phyloP scores from a whole-genome alignment of 2,888 invertebrate genomes.

The Cosmia trapezina region DNA sequence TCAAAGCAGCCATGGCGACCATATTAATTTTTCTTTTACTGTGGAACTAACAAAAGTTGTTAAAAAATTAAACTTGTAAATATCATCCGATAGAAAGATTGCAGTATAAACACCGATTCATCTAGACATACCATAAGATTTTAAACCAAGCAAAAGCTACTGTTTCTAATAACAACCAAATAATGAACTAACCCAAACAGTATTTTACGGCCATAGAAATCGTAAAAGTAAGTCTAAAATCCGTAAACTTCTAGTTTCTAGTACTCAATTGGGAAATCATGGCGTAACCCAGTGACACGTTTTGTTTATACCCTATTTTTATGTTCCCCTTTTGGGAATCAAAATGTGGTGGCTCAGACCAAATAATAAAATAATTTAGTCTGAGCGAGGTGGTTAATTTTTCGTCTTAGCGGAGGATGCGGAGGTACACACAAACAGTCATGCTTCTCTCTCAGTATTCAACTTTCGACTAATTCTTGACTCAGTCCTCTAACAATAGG shows the following conservation, averaged over 20 bases:
- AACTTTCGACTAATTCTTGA: no score
- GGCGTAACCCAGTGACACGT: neutral
- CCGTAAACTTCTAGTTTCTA: conserved; percentile 29
- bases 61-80: neutral
- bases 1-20: neutral
- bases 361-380: no score
- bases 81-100: neutral
- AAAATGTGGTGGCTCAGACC: neutral
- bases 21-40: no score
- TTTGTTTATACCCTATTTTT: conserved; percentile 30
- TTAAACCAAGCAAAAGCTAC: neutral
- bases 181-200: neutral
- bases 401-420: no score
- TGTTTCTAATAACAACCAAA: neutral
- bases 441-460: no score
- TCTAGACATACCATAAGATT: no score
- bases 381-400: no score
- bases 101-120: neutral
- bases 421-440: no score
- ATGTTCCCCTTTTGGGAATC: conserved; percentile 1
- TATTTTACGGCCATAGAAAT: conserved; percentile 28
- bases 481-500: no score
- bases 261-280: conserved; percentile 56
- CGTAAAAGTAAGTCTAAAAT: conserved; percentile 46
- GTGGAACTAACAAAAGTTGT: neutral